Percentiles rank a stretch among this genome's conserved stretches.
These are phyloP conservation scores for Epinephelus awoara DNA, from an alignment of 2,797 vertebrate genomes.

Conservation along the genomic window DNA sequence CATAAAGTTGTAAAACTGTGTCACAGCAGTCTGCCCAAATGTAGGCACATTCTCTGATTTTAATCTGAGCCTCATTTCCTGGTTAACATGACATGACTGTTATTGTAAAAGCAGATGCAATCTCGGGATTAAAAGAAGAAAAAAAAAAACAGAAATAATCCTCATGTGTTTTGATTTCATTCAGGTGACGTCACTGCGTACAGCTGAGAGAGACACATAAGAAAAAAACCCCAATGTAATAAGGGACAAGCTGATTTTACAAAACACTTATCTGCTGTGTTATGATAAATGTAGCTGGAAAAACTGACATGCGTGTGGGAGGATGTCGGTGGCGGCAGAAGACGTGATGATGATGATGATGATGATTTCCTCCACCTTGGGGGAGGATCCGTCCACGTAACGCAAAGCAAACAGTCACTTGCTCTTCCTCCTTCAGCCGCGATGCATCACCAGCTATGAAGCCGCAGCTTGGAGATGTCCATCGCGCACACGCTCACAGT, in stretches of 20 bases:
- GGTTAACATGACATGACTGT: conserved; percentile 20
- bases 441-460: conserved; percentile 40
- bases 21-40: background rate
- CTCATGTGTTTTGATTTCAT: conserved; percentile 20
- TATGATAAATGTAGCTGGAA: background rate
- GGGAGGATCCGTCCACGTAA: conserved; percentile 68
- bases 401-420: background rate
- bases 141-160: conserved; percentile 20
- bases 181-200: conserved; percentile 17
- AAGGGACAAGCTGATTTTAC: background rate
- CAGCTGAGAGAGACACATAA: background rate
- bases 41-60: background rate
- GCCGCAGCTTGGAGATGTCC: conserved; percentile 48
- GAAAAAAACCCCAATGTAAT: too few species aligned
- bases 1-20: background rate
- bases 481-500: background rate
- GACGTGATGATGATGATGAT: conserved; percentile 24
- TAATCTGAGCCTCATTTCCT: conserved; percentile 50
- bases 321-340: conserved; percentile 11
- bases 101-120: conserved; percentile 34
- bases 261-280: background rate
- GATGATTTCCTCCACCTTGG: conserved; percentile 52
- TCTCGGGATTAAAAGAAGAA: conserved; percentile 31
- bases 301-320: conserved; percentile 15
- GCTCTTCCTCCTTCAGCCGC: conserved; percentile 58